Conservation (phyloP, 2,113 vertebrate species). For the Alethe diademata region DNA sequence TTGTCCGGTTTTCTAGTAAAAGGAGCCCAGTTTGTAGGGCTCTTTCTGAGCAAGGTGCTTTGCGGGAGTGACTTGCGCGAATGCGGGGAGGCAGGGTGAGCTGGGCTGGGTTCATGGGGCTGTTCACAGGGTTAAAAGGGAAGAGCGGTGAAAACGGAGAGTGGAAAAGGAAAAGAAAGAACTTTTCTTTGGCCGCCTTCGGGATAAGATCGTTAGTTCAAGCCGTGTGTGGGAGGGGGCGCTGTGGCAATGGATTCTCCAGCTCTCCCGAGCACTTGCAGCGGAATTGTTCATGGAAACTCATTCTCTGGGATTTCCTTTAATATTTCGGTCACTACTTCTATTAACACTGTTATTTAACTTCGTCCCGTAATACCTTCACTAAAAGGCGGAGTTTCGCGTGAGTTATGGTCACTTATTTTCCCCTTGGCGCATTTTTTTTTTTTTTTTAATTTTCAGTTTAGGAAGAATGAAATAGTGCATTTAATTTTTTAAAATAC, state of each 20-base stretch:
- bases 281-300: not conserved
- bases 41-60: not conserved
- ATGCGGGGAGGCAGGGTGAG: not conserved
- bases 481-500: not conserved
- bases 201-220: not conserved
- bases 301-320: not conserved
- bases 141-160: not conserved
- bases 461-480: not conserved
- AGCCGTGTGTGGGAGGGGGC: conserved; percentile 69
- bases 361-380: not conserved
- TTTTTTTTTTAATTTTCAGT: not conserved
- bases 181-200: conserved; percentile 4
- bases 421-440: no score
- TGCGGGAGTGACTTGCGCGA: not conserved
- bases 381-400: not conserved
- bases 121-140: not conserved
- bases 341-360: not conserved
- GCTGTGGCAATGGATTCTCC: conserved; percentile 72
- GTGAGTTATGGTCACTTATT: not conserved
- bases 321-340: not conserved
- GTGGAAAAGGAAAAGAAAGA: not conserved
- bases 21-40: not conserved
- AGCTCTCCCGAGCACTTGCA: not conserved
- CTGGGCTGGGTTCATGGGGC: not conserved
- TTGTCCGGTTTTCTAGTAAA: not conserved